phyloP scores from a whole-genome alignment of 2,113 vertebrate species.

The Glaucidium brasilianum region DNA sequence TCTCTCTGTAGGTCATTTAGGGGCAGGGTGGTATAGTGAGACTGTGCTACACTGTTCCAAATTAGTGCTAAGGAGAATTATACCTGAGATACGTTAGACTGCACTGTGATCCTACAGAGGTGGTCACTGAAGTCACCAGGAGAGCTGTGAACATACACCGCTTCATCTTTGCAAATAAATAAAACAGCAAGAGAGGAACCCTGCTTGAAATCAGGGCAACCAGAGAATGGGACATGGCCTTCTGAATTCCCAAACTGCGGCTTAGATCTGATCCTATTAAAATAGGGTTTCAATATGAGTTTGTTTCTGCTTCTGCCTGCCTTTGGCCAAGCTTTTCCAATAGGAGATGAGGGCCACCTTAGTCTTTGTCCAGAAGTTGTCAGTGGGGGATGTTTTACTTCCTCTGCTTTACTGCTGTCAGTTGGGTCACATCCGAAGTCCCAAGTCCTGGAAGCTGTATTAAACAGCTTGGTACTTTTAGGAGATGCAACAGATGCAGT shows the following conservation, averaged over 20 bases:
- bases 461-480: background rate
- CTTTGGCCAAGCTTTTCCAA: background rate
- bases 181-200: background rate
- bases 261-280: background rate
- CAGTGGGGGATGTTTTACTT: background rate
- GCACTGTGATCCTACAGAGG: background rate
- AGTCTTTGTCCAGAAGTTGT: background rate
- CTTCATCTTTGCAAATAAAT: background rate
- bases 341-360: background rate
- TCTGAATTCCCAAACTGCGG: background rate
- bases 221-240: background rate
- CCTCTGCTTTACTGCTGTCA: background rate
- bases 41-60: background rate
- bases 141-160: background rate
- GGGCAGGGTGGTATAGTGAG: background rate
- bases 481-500: background rate
- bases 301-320: background rate
- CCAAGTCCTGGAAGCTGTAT: background rate
- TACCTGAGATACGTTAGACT: background rate
- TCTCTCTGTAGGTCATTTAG: background rate
- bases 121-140: background rate
- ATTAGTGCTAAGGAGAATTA: background rate
- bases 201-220: background rate
- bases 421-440: background rate
- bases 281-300: background rate